These are phyloP conservation scores for Prietella phreatophila DNA, from an alignment of 2,113 vertebrate species.

Conservation along the genomic window DNA sequence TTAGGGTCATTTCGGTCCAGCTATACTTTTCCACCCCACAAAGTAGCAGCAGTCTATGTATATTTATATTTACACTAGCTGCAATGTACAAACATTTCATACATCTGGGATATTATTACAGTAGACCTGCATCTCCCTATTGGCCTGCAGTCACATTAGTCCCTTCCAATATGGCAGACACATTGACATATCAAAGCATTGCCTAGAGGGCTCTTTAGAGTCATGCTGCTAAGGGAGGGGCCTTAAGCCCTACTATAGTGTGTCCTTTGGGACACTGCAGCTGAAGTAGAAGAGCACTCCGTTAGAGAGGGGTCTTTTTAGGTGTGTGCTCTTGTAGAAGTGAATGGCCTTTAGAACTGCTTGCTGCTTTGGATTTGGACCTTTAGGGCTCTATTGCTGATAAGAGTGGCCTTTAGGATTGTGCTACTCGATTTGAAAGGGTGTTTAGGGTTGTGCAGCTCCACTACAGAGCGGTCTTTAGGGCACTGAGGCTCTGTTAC, in stretches of 20 bases:
- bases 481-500: neutral
- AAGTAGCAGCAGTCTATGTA: neutral
- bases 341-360: neutral
- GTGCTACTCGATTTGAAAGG: constrained; percentile 1
- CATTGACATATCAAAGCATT: constrained; percentile 16
- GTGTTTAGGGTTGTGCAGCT: neutral
- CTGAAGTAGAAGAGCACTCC: neutral
- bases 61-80: constrained; percentile 1
- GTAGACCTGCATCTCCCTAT: neutral
- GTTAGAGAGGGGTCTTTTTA: constrained; percentile 6
- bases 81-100: neutral
- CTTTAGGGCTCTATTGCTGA: constrained; percentile 7
- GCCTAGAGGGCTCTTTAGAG: constrained; percentile 21
- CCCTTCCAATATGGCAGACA: neutral
- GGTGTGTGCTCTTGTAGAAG: constrained; percentile 7
- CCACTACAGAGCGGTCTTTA: neutral
- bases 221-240: neutral
- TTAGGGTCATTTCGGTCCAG: neutral
- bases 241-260: neutral
- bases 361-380: constrained; percentile 1
- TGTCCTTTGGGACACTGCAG: constrained; percentile 1
- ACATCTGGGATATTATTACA: neutral
- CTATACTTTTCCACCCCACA: neutral
- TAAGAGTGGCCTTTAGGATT: constrained; percentile 3
- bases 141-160: neutral